Base-by-base conservation (phyloP, 2,797 vertebrate species). In the Brotula barbata region DNA sequence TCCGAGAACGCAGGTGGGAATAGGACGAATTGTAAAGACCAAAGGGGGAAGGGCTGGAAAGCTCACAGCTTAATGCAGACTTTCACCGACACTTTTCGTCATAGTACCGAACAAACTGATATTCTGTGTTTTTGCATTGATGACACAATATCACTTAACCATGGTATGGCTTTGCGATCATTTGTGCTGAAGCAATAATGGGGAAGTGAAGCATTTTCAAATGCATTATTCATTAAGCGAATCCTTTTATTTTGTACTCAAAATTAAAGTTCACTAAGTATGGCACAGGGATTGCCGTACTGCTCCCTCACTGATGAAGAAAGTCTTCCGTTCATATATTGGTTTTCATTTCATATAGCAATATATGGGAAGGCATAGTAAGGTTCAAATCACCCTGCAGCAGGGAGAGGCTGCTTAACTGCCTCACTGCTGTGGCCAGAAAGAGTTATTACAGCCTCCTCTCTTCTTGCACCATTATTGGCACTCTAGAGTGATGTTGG, bases 401-500 rank as follows among this genome's bases (percentile, higher is more conserved):
- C 64, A 19, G 72, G 54, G 59, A 80, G 59, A 41, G 40, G 63
- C 64, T 44, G 73, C 81, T 78, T 78, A 60, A 69, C 75, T 44
- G 73, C 81, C 77, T 78, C 59, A 69, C 75, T 61, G 63, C 79
- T 70, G 55, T 46, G 67, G 64, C 8, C 20, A 61, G 62, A 62
- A 56, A 75, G 70, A 85, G 64, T 83, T 78, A 76, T 82, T 83
- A 73, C 33, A 62, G 70, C 68, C 58, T 49, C 25, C 55, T 68
- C 73, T 69, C 72, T 47, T 71, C 74, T 65, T 75, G 73, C 70
- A 74, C 64, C 69, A 63, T 70, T 82, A 84, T 82, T 80, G 83
- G 82, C 85, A 81, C 75, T 73, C 73, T 17, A 64, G 75, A 84
- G 67, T 64, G 78, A 81, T 80, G 78, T 80, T 59, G 41, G 77